A percentile compares a stretch with the other conserved stretches of the same genome.
phyloP scores from a whole-genome alignment of 2,888 invertebrate genomes.

The Stenotaenia linearis region DNA sequence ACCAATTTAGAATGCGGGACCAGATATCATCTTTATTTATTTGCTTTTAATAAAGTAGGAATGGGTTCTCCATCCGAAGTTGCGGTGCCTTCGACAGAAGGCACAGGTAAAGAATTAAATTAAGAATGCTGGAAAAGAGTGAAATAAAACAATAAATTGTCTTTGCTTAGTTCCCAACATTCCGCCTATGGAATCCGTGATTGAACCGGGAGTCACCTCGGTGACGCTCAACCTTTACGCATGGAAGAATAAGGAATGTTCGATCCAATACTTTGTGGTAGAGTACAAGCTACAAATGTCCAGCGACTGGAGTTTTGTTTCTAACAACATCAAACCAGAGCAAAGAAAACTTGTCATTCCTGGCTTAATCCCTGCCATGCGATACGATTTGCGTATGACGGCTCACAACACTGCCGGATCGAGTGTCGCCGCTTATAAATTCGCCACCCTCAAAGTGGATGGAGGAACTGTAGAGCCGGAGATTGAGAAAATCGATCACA shows the following conservation, averaged over 20 bases:
- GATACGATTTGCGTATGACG: conserved; percentile 47
- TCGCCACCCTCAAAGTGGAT: conserved; percentile 45
- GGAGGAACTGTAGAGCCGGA: conserved; percentile 39
- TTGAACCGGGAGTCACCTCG: conserved; percentile 40
- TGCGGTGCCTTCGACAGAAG: conserved; percentile 46
- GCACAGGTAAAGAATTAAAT: conserved; percentile 47
- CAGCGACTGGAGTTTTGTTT: conserved; percentile 37
- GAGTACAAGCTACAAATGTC: conserved; percentile 38
- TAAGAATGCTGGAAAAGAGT: no score
- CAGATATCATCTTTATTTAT: conserved; percentile 46
- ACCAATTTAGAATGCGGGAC: conserved; percentile 46
- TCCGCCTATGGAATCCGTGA: conserved; percentile 31
- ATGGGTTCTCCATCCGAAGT: conserved; percentile 44
- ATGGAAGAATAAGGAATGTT: conserved; percentile 46
- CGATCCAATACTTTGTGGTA: conserved; percentile 42
- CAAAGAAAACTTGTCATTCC: conserved; percentile 38
- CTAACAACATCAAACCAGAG: conserved; percentile 36
- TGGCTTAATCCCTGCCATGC: conserved; percentile 46
- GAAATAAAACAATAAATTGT: no score
- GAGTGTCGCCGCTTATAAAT: conserved; percentile 45
- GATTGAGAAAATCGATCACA: conserved; percentile 32
- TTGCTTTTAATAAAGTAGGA: conserved; percentile 47
- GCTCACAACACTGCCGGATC: conserved; percentile 48
- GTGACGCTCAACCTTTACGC: conserved; percentile 57
- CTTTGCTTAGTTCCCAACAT: conserved; percentile 33